Conservation (phyloP, 2,797 vertebrate genomes). For the Uromys caudimaculatus region DNA sequence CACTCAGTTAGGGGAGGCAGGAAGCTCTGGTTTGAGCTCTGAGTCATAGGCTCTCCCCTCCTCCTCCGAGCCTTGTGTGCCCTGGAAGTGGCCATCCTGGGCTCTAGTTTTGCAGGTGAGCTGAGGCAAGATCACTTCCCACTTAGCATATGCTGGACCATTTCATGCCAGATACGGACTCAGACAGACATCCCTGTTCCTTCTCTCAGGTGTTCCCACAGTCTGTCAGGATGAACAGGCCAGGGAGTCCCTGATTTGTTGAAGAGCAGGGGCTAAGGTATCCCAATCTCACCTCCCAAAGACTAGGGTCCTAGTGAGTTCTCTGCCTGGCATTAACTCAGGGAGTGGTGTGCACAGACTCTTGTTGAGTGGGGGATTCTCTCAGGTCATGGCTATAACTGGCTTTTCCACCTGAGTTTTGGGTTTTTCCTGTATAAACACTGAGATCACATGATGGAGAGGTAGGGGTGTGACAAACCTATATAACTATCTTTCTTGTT, state of each 20-base stretch:
- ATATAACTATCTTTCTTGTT: neutral
- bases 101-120: neutral
- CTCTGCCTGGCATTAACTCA: neutral
- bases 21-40: neutral
- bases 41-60: neutral
- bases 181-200: neutral
- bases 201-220: neutral
- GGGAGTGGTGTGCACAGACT: neutral
- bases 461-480: neutral
- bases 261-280: neutral
- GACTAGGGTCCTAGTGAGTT: neutral
- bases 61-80: neutral
- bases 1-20: fast-evolving
- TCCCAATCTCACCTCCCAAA: neutral
- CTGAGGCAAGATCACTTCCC: neutral
- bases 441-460: neutral
- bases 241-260: no score
- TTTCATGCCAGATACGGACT: neutral
- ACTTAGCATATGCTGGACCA: neutral
- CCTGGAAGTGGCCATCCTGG: neutral
- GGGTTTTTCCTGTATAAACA: neutral
- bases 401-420: neutral
- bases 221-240: neutral
- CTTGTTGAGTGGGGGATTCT: no score
- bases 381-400: no score